Evolutionary conservation across 2,797 vertebrate genomes (phyloP), one percentile per base, ranked within the genome.

Genomic region (Acipenser ruthenus): DNA sequence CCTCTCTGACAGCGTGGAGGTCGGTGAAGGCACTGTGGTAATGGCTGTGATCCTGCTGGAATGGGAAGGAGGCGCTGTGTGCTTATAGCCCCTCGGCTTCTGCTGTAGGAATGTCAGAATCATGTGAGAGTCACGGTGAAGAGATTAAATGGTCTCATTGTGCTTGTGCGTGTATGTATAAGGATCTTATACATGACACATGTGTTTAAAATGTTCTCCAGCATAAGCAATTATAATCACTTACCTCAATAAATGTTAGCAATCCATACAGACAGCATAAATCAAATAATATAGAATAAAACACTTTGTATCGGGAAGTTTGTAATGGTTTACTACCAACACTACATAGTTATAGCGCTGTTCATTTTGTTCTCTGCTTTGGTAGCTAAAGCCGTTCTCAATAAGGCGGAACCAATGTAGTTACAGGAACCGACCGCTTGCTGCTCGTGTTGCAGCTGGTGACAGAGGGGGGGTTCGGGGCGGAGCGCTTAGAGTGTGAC

Each of bases 71-170:
- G 18, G 18, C 15, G 59, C 37, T 47, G 59, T 12, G 10, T 63
- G 4, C 15, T 37, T 37, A 1, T 13, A 50, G 75, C 78, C 75
- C 1, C 61, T 12, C 4, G 74, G 78, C 75, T 60, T 72, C 2
- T 56, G 72, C 69, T 13, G 55, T 59, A 59, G 73, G 75, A 75
- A 78, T 83, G 74, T 60, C 70, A 49, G 63, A 70, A 81, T 87
- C 87, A 89, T 87, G 86, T 88, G 87, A 88, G 82, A 86, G 86
- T 88, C 88, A 89, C 80, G 76, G 72, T 74, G 71, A 52, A 71
- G 69, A 74, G 85, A 87, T 87, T 85, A 84, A 52, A 68, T 7
- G 10, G 56, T 47, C 66, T 69, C 65, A 67, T 60, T 81, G 74
- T 67, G 6, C 67, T 37, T 37, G 37, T 37, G 37, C 5, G 37